A percentile compares a stretch with the other conserved stretches of the same genome.
Evolutionary conservation across 2,797 vertebrate species (phyloP).

Genomic region (Sebastes taczanowskii): DNA sequence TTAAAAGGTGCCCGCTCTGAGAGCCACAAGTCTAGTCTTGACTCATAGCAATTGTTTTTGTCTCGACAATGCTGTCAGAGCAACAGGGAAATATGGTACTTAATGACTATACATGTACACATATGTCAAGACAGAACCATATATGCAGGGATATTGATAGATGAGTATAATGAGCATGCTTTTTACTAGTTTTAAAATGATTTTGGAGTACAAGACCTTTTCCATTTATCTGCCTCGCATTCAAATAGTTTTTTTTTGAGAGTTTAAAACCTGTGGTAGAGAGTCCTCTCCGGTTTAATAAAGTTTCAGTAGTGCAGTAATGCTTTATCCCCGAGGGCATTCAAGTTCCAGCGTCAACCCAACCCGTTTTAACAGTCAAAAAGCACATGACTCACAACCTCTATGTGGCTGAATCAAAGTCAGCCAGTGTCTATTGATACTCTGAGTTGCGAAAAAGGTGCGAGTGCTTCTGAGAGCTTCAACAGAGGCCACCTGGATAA

Average conservation of each 20-base stretch:
- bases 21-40: slow-evolving; percentile 67
- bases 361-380: slow-evolving; percentile 80
- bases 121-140: neutral
- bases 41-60: slow-evolving; percentile 32
- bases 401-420: slow-evolving; percentile 83
- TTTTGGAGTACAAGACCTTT: neutral
- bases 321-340: slow-evolving; percentile 78
- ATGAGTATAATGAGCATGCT: neutral
- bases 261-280: slow-evolving; percentile 35
- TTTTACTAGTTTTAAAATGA: neutral
- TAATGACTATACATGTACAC: neutral
- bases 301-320: slow-evolving; percentile 73
- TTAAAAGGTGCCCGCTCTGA: slow-evolving; percentile 16
- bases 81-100: slow-evolving; percentile 23
- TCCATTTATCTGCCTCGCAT: slow-evolving; percentile 24
- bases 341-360: slow-evolving; percentile 83
- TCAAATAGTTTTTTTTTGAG: neutral
- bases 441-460: slow-evolving; percentile 70
- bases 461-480: slow-evolving; percentile 78
- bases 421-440: slow-evolving; percentile 78
- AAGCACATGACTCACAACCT: slow-evolving; percentile 80
- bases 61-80: slow-evolving; percentile 20
- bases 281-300: slow-evolving; percentile 57
- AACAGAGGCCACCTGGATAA: slow-evolving; percentile 83
- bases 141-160: neutral